Evolutionary conservation across 2,113 vertebrate genomes (phyloP), one percentile per base, ranked within the genome.

Genomic region (Lichenostomus cassidix): DNA sequence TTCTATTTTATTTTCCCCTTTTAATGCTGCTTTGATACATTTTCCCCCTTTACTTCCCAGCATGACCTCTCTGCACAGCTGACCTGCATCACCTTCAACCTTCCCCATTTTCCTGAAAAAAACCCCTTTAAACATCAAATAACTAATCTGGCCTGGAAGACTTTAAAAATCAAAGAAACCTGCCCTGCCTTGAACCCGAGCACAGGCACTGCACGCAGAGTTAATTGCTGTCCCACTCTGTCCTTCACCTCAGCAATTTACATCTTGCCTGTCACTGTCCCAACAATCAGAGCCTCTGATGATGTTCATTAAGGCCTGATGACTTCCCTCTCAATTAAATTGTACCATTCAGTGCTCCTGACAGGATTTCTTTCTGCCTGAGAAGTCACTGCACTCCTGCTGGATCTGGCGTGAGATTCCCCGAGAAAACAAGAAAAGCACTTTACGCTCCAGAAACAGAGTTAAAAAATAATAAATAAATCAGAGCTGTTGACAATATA

Each of bases 251-350:
- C 85, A 80, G 41, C 62, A 85, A 35, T 95, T 96, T 69, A 24
- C 63, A 55, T 96, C 75, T 85, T 62, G 53, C 71, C 77, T 64
- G 44, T 42, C 74, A 55, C 46, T 70, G 4, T 49, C 21, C 11
- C 7, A 71, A 52, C 13, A 89, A 78, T 83, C 89, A 91, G 63
- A 94, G 50, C 23, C 46, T 77, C 63, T 92, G 31, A 3, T 67
- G 81, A 69, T 63, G 58, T 90, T 92, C 71, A 47, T 91, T 90
- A 96, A 56, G 78, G 67, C 75, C 84, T 88, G 59, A 78, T 87
- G 87, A 50, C 62, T 95, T 91, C 52, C 44, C 44, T 55, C 92
- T 52, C 74, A 76, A 33, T 76, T 41, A 65, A n/a, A 33, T 27
- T 64, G 73, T 53, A 33, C 49, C 29, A 31, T 75, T 86, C 89